These are phyloP conservation scores for Chymomyza amoena DNA, from an alignment of 2,888 invertebrate genomes.

Conservation along the genomic window DNA sequence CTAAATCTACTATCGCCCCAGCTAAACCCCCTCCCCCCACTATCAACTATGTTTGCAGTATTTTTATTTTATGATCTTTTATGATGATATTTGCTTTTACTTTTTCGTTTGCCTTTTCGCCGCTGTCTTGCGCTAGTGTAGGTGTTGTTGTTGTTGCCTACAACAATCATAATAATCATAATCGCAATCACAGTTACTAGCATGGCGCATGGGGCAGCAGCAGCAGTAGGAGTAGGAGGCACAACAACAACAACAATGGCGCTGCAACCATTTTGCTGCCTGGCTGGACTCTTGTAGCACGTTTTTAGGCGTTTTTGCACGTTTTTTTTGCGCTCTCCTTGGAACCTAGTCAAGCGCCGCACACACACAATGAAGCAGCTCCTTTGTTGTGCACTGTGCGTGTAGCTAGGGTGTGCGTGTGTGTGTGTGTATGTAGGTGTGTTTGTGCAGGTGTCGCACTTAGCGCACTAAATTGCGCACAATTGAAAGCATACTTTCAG, in stretches of 20 bases:
- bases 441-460: slow-evolving; percentile 44
- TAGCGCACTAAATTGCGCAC: slow-evolving; percentile 65
- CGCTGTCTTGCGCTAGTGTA: not conserved
- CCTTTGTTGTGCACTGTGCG: slow-evolving; percentile 11
- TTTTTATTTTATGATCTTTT: slow-evolving; percentile 68
- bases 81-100: slow-evolving; percentile 56
- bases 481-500: slow-evolving; percentile 70
- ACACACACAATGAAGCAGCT: slow-evolving; percentile 10
- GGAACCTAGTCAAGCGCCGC: slow-evolving; percentile 51
- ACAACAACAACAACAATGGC: not conserved
- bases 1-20: not conserved
- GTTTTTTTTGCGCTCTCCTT: slow-evolving; percentile 45
- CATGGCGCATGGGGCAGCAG: no score
- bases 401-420: slow-evolving; percentile 12
- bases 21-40: no score
- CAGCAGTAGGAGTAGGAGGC: no score
- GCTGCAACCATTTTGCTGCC: slow-evolving; percentile 21
- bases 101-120: not conserved
- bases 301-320: slow-evolving; percentile 54
- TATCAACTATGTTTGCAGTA: slow-evolving; percentile 23
- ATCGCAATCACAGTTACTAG: slow-evolving; percentile 46
- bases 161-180: slow-evolving; percentile 71
- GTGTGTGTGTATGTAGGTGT: slow-evolving; percentile 21
- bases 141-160: slow-evolving; percentile 35
- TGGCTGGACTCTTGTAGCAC: slow-evolving; percentile 22